Conservation (phyloP, 2,113 vertebrate genomes). For the Hydrolagus affinis region DNA sequence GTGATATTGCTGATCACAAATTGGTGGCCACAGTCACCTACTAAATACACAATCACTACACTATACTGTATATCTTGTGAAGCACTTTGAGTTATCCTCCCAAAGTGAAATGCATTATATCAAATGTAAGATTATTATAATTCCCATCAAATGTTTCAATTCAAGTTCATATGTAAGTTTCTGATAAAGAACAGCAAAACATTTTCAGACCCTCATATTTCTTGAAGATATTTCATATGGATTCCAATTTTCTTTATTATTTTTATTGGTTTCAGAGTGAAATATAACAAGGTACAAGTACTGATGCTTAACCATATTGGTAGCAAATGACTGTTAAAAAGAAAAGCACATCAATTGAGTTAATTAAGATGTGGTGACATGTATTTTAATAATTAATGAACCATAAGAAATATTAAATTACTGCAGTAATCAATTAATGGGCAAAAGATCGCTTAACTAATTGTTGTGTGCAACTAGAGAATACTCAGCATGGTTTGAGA, state of each 20-base stretch:
- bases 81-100: too few species aligned
- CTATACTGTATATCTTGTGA: too few species aligned
- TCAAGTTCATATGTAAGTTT: too few species aligned
- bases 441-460: neutral
- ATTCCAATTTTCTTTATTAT: neutral
- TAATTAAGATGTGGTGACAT: slow-evolving; percentile 24
- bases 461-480: neutral
- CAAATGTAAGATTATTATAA: too few species aligned
- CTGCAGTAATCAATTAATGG: slow-evolving; percentile 29
- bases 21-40: too few species aligned
- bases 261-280: neutral
- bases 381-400: slow-evolving; percentile 30
- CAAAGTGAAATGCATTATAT: too few species aligned
- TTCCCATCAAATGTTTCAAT: too few species aligned
- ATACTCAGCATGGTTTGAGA: neutral
- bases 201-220: neutral
- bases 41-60: too few species aligned
- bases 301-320: neutral
- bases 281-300: neutral
- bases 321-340: slow-evolving; percentile 21
- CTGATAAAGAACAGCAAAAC: neutral
- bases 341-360: slow-evolving; percentile 1
- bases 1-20: too few species aligned
- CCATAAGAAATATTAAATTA: slow-evolving; percentile 30
- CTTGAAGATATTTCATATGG: neutral